Percentiles rank a stretch among this genome's conserved stretches.
These are phyloP conservation scores for Zelostemma sp. DNA, from an alignment of 1,140 invertebrate genomes.

Conservation along the genomic window DNA sequence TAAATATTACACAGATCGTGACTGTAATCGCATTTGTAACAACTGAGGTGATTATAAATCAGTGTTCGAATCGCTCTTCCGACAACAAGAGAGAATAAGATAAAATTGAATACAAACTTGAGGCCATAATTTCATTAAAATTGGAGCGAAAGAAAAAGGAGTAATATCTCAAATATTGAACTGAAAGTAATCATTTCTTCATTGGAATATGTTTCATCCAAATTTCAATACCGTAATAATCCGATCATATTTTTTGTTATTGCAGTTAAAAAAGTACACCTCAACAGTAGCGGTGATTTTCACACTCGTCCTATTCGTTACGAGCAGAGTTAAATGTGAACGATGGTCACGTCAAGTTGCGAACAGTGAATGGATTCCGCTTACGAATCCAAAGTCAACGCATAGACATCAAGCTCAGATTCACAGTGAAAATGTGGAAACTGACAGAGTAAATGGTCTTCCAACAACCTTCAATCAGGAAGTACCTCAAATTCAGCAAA, in stretches of 20 bases:
- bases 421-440: conserved; percentile 36
- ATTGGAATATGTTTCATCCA: no score
- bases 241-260: neutral
- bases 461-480: conserved; percentile 23
- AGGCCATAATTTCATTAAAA: no score
- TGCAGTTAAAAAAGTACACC: conserved; percentile 54
- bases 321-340: conserved; percentile 30
- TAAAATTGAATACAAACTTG: no score
- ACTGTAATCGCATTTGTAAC: conserved; percentile 40
- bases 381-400: conserved; percentile 53
- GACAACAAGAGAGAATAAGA: conserved; percentile 14
- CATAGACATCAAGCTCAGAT: conserved; percentile 26
- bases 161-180: no score
- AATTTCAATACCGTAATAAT: no score
- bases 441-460: conserved; percentile 27
- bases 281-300: conserved; percentile 36
- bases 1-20: conserved; percentile 50
- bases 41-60: conserved; percentile 45
- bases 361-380: conserved; percentile 67
- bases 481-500: conserved; percentile 24
- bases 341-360: conserved; percentile 67
- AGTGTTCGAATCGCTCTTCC: conserved; percentile 44
- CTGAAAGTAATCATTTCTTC: no score
- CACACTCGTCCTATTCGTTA: conserved; percentile 16
- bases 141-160: no score